Percentiles rank a stretch among this genome's conserved stretches.
Evolutionary conservation across 2,113 vertebrate genomes (phyloP).

Genomic region (Collichthys lucidus): DNA sequence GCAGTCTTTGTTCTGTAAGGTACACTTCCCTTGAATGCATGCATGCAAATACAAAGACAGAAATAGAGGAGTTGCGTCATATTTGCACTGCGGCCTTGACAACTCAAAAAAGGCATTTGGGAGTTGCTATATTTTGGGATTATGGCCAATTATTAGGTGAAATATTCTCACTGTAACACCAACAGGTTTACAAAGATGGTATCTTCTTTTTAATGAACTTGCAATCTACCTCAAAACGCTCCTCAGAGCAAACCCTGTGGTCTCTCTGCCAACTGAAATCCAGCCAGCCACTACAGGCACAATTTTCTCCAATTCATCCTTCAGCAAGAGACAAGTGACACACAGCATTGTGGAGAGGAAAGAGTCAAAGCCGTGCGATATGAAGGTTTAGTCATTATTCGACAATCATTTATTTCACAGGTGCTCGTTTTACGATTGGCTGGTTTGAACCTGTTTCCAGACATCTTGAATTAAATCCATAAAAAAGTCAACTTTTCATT

Average conservation of each 20-base stretch:
- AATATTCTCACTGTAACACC: constrained; percentile 21
- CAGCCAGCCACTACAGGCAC: constrained; percentile 62
- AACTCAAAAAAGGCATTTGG: constrained; percentile 1
- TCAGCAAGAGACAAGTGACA: constrained; percentile 66
- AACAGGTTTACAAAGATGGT: constrained; percentile 36
- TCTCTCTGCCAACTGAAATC: constrained; percentile 62
- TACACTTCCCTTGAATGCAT: neutral
- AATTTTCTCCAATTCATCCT: constrained; percentile 56
- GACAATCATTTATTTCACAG: constrained; percentile 25
- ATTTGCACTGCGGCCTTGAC: neutral
- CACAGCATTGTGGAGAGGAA: constrained; percentile 43
- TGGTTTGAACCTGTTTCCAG: constrained; percentile 1
- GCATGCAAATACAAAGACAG: neutral
- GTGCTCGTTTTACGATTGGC: constrained; percentile 13
- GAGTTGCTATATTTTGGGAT: neutral
- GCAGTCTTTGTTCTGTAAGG: neutral
- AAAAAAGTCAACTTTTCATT: neutral
- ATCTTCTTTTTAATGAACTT: constrained; percentile 39
- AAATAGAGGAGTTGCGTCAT: neutral
- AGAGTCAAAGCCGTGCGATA: constrained; percentile 40
- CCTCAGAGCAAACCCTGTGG: constrained; percentile 32
- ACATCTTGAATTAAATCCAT: constrained; percentile 12
- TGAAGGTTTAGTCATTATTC: constrained; percentile 42
- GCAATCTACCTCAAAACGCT: constrained; percentile 42
- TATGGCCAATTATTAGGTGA: constrained; percentile 10